Base-by-base conservation (phyloP, 2,888 invertebrate genomes). In the Hofmannophila pseudospretella region DNA sequence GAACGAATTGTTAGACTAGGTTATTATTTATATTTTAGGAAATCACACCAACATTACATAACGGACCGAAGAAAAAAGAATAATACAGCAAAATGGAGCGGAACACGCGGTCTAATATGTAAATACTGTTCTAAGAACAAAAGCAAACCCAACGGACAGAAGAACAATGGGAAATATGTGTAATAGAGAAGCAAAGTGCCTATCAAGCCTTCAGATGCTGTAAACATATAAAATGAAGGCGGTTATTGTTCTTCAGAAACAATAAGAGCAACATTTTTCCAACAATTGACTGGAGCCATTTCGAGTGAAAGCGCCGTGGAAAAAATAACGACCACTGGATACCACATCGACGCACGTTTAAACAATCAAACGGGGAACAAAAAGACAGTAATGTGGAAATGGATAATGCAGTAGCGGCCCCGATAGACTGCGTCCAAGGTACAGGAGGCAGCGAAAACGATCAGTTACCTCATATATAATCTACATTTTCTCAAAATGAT, bases 321-420 rank as follows among this genome's bases (percentile, higher is more conserved):
- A 78, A 79, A 71, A 78, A 78, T 77, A 80, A 78, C 77, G 64
- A 66, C 61, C 71, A 72, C 63, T 73, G 80, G 76, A 76, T 76
- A 80, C 78, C 72, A 73, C 85, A 84, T 86, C 79, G 82, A 80
- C 78, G 81, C 82, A 77, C 82, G 82, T 75, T 82, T 81, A 85
- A 82, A 86, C 84, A 86, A 86, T 85, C 85, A 81, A 75, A 78
- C 70, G 68, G 64, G 59, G 79, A 84, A 85, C 81, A 85, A 86
- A 85, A 86, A 84, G 81, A 76, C 71, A 72, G 73, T 79, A 81
- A 85, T 81, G 82, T 74, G 81, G 72, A 80, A 78, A 81, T 82
- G 84, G 81, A 81, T 82, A 82, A 80, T 80, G 76, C 76, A 67
- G 62, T 57, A 54, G 59, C 65, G 59, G 52, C 44, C 36, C 47